phyloP scores from a whole-genome alignment of 1,140 invertebrate species.

The Plutomurus gul region DNA sequence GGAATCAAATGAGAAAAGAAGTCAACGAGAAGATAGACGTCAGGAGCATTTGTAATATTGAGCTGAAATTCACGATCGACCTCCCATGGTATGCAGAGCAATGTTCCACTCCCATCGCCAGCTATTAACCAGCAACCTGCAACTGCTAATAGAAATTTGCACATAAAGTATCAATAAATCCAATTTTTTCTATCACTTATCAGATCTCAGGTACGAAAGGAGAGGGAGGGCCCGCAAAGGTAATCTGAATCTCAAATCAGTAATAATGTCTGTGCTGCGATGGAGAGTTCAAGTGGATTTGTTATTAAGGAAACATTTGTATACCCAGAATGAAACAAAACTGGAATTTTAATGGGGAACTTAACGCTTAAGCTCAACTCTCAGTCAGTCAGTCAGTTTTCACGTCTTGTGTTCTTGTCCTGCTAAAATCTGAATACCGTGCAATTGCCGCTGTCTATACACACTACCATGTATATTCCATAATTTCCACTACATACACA shows the following conservation, averaged over 20 bases:
- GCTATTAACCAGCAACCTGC: slow-evolving; percentile 22
- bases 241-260: slow-evolving; percentile 31
- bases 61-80: slow-evolving; percentile 16
- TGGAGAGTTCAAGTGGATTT: slow-evolving; percentile 5
- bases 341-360: slow-evolving; percentile 24
- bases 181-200: slow-evolving; percentile 30
- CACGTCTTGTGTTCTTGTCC: too few relatives aligned
- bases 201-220: slow-evolving; percentile 6
- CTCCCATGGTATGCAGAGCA: slow-evolving; percentile 44
- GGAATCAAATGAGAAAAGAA: background rate
- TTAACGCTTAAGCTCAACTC: background rate
- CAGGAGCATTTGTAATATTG: background rate
- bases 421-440: background rate
- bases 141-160: slow-evolving; percentile 43
- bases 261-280: background rate
- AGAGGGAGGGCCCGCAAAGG: slow-evolving; percentile 22
- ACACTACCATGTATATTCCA: too few relatives aligned
- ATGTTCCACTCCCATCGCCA: slow-evolving; percentile 31
- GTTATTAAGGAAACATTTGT: slow-evolving; percentile 25
- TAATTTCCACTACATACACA: too few relatives aligned
- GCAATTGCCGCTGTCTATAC: too few relatives aligned
- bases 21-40: background rate
- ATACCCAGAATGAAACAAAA: slow-evolving; percentile 21
- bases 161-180: slow-evolving; percentile 47
- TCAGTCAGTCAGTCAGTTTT: too few relatives aligned